A percentile compares a stretch with the other conserved stretches of the same genome.
phyloP scores from a whole-genome alignment of 2,797 vertebrate species.

The Florisuga fusca region DNA sequence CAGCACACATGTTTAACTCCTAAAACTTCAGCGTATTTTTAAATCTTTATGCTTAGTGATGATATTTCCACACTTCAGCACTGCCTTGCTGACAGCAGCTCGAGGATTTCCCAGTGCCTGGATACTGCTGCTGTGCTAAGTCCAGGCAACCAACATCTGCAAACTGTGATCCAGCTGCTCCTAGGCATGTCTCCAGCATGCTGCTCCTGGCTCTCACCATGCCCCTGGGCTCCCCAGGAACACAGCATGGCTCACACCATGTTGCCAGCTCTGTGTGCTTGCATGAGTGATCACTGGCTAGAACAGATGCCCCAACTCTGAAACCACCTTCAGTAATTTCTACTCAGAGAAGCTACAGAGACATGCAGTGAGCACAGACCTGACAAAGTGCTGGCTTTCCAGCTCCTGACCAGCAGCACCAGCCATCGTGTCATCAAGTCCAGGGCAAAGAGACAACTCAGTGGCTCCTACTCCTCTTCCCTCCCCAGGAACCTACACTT shows the following conservation, averaged over 20 bases:
- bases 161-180: background rate
- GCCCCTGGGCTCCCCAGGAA: background rate
- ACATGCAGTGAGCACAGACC: background rate
- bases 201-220: background rate
- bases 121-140: background rate
- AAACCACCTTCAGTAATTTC: background rate
- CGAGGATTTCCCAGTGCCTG: background rate
- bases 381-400: background rate
- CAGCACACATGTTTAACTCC: background rate
- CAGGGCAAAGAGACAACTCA: background rate
- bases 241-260: background rate
- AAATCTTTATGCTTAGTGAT: background rate
- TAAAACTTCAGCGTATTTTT: background rate
- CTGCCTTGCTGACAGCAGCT: background rate
- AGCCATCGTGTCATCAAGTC: background rate
- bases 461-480: background rate
- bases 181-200: background rate
- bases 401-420: background rate
- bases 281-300: background rate
- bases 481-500: background rate
- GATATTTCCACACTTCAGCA: background rate
- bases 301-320: background rate
- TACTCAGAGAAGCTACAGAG: background rate
- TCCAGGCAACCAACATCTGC: background rate
- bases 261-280: background rate